Conservation (phyloP, 2,888 invertebrate genomes). For the Hyppa rectilinea region DNA sequence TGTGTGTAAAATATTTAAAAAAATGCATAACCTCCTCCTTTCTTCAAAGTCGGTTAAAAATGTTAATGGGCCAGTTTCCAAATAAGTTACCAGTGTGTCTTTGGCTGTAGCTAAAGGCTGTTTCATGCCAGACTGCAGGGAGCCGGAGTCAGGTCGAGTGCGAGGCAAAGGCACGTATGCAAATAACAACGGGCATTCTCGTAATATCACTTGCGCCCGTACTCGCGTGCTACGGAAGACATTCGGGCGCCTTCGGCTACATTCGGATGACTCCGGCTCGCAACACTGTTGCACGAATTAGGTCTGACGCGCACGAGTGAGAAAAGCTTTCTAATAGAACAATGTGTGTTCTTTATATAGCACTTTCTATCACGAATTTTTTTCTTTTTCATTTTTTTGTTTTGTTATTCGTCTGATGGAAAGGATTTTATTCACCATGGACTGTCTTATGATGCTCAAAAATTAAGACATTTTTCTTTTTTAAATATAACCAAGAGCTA, state of each 20-base stretch:
- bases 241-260: constrained; percentile 22
- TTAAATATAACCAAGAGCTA: no score
- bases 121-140: constrained; percentile 44
- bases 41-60: background rate
- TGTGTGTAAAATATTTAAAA: no score
- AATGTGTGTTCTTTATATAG: background rate
- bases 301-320: constrained; percentile 16
- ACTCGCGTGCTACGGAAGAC: constrained; percentile 15
- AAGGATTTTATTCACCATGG: background rate
- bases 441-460: background rate
- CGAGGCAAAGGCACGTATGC: constrained; percentile 26
- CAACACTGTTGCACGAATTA: constrained; percentile 43
- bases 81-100: background rate
- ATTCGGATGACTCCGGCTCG: constrained; percentile 21
- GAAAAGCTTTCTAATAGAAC: constrained; percentile 16
- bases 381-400: no score
- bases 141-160: constrained; percentile 17
- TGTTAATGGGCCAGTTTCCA: background rate
- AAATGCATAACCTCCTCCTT: background rate
- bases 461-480: no score
- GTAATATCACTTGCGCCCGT: background rate
- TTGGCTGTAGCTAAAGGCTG: background rate
- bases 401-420: no score
- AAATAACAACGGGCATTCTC: constrained; percentile 29
- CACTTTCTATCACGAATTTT: background rate